Percentiles rank a stretch among this genome's conserved stretches.
Evolutionary conservation across 2,888 invertebrate genomes (phyloP).

Genomic region (Chelonus formosanus): DNA sequence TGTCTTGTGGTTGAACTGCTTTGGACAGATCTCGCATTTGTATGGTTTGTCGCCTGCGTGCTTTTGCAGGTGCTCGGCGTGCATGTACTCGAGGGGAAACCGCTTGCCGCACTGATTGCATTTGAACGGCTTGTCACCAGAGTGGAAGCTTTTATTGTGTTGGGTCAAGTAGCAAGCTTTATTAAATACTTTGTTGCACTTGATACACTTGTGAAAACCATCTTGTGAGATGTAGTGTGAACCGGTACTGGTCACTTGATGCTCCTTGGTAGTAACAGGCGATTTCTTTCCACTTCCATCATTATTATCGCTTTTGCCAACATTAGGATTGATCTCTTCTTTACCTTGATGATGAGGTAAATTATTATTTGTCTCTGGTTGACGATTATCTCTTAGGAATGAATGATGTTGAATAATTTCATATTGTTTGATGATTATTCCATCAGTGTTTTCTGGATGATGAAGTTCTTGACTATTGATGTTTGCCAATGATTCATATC

Average conservation of each 20-base stretch:
- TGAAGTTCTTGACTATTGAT: conserved; percentile 39
- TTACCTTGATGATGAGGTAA: conserved; percentile 46
- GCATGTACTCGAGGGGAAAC: conserved; percentile 77
- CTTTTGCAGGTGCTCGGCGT: conserved; percentile 78
- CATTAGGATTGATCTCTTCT: conserved; percentile 52
- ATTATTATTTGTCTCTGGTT: conserved; percentile 55
- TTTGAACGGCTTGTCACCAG: conserved; percentile 86
- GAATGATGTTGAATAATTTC: conserved; percentile 33
- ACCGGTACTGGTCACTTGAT: conserved; percentile 52
- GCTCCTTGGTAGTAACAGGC: conserved; percentile 47
- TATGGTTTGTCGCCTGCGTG: conserved; percentile 86
- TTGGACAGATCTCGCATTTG: conserved; percentile 85
- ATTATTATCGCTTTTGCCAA: conserved; percentile 37
- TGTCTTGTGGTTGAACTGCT: conserved; percentile 91
- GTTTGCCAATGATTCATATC: conserved; percentile 48
- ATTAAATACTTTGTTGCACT: conserved; percentile 86
- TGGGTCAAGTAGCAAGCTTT: conserved; percentile 89
- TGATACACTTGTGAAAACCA: conserved; percentile 75
- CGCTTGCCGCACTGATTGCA: conserved; percentile 87
- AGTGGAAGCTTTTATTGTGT: conserved; percentile 89
- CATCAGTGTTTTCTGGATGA: conserved; percentile 42
- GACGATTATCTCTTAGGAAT: conserved; percentile 27
- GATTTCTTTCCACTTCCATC: conserved; percentile 34
- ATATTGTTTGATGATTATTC: conserved; percentile 48
- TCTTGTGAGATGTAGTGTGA: conserved; percentile 54